Percentiles rank a stretch among this genome's conserved stretches.
Conservation (phyloP, 2,888 invertebrate species). For the Neria commutata region DNA sequence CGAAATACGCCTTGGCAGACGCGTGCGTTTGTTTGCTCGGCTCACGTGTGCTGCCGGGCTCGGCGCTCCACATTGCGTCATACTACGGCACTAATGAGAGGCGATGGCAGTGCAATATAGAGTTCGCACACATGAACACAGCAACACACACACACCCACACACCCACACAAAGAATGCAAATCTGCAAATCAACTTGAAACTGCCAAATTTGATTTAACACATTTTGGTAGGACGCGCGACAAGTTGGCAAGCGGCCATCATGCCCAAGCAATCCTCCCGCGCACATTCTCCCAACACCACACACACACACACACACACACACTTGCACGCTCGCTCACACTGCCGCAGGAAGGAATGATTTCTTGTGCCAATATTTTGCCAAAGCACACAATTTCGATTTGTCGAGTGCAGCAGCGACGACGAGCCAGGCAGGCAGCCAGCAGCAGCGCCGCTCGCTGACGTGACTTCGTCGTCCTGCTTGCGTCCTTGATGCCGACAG, state of each 20-base stretch:
- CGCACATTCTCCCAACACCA: not conserved
- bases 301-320: not conserved
- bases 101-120: no score
- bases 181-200: not conserved
- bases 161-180: conserved; percentile 24
- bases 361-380: conserved; percentile 61
- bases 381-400: conserved; percentile 61
- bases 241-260: not conserved
- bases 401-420: conserved; percentile 58
- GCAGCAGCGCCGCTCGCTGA: conserved; percentile 33
- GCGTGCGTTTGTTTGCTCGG: conserved; percentile 34
- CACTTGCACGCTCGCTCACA: not conserved
- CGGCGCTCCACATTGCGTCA: conserved; percentile 23
- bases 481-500: conserved; percentile 42
- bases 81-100: not conserved
- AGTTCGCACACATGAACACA: no score
- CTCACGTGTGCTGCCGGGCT: conserved; percentile 28
- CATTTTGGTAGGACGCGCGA: no score
- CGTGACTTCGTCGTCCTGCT: conserved; percentile 8
- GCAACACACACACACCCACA: not conserved
- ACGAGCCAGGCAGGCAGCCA: conserved; percentile 54
- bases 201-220: not conserved
- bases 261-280: not conserved
- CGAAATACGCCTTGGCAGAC: conserved; percentile 16
- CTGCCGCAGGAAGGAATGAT: conserved; percentile 59